Evolutionary conservation across 92 coral and sea anemone genomes (phyloP), one percentile per base, ranked within the genome.

Genomic region (Zoanthus sansibaricus): DNA sequence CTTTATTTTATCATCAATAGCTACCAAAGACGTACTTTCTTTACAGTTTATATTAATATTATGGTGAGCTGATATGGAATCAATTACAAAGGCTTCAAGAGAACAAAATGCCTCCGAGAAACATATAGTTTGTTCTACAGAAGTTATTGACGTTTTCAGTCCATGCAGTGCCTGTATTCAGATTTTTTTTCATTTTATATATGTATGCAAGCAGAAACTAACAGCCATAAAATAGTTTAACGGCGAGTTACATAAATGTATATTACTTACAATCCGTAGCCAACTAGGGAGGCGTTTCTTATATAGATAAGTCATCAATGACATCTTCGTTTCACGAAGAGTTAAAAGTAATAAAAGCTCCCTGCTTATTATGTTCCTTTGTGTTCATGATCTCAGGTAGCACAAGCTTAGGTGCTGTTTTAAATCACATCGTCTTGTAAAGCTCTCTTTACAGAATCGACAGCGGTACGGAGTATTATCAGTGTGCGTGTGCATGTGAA

Each of bases 381-480:
- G 70, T 64, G 75, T 66, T 80, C 45, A 67, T 42, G 5, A 33
- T 80, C 70, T 87, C 44, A 77, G 74, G 68, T 84, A 86, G 82
- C 95, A 93, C 12, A 90, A 83, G 47, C 72, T 62, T 64, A 93
- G 84, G 79, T 97, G 99, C 51, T 92, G 94, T 75, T 97, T 97
- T 71, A 97, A 90, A 82, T 97, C 99, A 84, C 99, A 97, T n/a
- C 99, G 91, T 56, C 99, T 77, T 21, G 99, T 90, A 74, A 97
- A 97, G 61, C 93, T 87, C 3, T 59, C 89, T 85, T 97, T 97
- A 82, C 99, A 97, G 74, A 84, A 94, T 16, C 99, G 89, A 83
- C 99, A 97, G 59, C 99, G 91, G 79, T 97, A 97, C 0, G 99
- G 99, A 11, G 93, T 94, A 87, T 97, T 97, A 67, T 97, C 99